Percentiles rank a stretch among this genome's conserved stretches.
These are phyloP conservation scores for Drosophila malerkotliana DNA, from an alignment of 1,140 invertebrate species.

Conservation along the genomic window DNA sequence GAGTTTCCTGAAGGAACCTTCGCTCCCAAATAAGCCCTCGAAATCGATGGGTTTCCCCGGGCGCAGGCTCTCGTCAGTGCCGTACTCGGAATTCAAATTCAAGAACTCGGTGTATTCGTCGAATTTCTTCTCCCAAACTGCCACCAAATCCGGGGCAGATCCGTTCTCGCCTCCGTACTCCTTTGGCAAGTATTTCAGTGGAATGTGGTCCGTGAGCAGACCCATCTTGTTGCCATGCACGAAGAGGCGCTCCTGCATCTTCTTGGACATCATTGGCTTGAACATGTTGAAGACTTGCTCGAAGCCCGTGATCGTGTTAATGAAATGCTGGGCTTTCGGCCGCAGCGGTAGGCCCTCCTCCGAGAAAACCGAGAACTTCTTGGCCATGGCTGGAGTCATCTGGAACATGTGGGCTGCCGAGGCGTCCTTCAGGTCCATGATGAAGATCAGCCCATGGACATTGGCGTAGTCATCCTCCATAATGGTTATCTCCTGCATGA, in stretches of 20 bases:
- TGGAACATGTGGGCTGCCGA: conserved; percentile 84
- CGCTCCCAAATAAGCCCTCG: conserved; percentile 78
- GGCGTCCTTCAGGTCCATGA: conserved; percentile 84
- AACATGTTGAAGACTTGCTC: conserved; percentile 85
- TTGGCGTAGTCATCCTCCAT: conserved; percentile 84
- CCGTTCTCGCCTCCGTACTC: conserved; percentile 86
- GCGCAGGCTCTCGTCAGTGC: conserved; percentile 86
- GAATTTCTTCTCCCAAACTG: conserved; percentile 85
- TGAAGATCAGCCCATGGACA: conserved; percentile 84
- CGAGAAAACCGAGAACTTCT: conserved; percentile 84
- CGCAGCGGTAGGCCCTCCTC: conserved; percentile 85
- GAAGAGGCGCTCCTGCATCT: conserved; percentile 84
- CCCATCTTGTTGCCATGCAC: conserved; percentile 85
- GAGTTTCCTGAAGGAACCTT: conserved; percentile 76
- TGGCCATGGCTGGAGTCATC: conserved; percentile 84
- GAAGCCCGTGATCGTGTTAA: conserved; percentile 85
- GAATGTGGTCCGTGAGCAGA: conserved; percentile 84
- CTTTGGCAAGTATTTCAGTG: conserved; percentile 85
- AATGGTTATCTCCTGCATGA: conserved; percentile 69
- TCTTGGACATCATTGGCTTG: conserved; percentile 85
- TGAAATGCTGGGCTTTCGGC: conserved; percentile 84
- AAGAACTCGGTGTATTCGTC: conserved; percentile 86
- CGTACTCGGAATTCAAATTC: conserved; percentile 85
- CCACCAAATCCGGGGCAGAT: conserved; percentile 84
- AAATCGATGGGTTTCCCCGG: conserved; percentile 86